Conservation (phyloP, 2,797 vertebrate genomes). For the Champsocephalus esox region DNA sequence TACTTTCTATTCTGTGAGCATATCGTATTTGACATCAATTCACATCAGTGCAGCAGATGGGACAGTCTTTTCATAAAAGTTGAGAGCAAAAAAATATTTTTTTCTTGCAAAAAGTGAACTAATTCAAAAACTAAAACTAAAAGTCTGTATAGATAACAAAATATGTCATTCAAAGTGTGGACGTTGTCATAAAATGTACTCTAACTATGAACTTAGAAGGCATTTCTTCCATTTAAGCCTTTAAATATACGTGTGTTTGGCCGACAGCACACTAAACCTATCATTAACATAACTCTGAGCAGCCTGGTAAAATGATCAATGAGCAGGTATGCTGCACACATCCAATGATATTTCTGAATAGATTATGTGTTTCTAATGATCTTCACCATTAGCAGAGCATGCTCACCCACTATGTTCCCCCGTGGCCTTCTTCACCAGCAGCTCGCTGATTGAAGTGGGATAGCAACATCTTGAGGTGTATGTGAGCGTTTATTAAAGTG, state of each 20-base stretch:
- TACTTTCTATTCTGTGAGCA: no score
- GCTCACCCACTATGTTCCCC: slow-evolving; percentile 48
- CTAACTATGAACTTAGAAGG: not conserved
- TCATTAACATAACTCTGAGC: slow-evolving; percentile 21
- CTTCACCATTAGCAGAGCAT: slow-evolving; percentile 47
- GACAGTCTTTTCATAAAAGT: no score
- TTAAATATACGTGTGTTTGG: not conserved
- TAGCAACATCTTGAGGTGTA: slow-evolving; percentile 50
- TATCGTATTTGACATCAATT: no score
- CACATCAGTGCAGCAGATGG: no score
- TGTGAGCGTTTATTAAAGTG: slow-evolving; percentile 36
- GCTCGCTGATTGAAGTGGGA: slow-evolving; percentile 69
- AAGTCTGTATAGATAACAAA: not conserved
- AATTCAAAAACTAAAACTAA: no score
- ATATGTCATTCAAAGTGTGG: not conserved
- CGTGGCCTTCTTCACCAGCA: slow-evolving; percentile 52
- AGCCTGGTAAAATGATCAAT: slow-evolving; percentile 33
- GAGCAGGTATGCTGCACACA: slow-evolving; percentile 39
- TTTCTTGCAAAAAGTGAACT: no score
- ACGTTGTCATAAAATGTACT: not conserved
- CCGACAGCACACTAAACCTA: not conserved
- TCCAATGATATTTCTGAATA: slow-evolving; percentile 45
- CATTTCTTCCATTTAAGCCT: not conserved
- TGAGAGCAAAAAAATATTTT: no score
- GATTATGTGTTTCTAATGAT: slow-evolving; percentile 62